Evolutionary conservation across 2,113 vertebrate genomes (phyloP).

Genomic region (Bubo bubo): DNA sequence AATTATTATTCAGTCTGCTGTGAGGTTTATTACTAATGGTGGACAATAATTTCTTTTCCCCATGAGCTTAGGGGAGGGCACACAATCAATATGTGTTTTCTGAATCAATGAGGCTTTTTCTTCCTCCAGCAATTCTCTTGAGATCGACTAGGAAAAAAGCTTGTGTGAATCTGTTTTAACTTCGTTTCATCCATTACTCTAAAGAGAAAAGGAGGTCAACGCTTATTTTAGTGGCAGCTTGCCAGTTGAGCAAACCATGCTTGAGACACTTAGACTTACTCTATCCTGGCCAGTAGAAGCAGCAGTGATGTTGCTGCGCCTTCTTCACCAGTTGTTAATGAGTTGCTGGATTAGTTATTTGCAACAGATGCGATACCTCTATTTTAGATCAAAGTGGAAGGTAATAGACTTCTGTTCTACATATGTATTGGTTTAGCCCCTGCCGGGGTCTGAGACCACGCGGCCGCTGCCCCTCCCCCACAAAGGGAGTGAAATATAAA

Average conservation of each 20-base stretch:
- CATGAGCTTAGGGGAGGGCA: neutral
- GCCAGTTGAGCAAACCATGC: neutral
- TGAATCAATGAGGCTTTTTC: neutral
- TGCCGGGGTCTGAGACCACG: no score
- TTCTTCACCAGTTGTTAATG: neutral
- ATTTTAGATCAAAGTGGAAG: neutral
- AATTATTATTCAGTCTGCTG: neutral
- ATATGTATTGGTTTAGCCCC: no score
- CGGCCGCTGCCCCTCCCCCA: no score
- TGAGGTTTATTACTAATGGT: neutral
- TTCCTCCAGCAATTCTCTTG: neutral
- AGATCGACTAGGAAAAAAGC: neutral
- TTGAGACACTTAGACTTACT: neutral
- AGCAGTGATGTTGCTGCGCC: neutral
- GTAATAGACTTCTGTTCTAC: neutral
- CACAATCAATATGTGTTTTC: fast-evolving
- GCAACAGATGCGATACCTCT: neutral
- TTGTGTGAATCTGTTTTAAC: neutral
- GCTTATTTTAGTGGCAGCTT: neutral
- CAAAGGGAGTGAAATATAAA: no score
- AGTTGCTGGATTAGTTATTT: neutral
- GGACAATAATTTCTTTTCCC: neutral
- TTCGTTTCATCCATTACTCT: neutral
- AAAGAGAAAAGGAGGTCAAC: neutral
- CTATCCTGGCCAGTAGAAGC: neutral